Conservation (phyloP, 2,888 invertebrate genomes). For the Cacoxenus indagator region DNA sequence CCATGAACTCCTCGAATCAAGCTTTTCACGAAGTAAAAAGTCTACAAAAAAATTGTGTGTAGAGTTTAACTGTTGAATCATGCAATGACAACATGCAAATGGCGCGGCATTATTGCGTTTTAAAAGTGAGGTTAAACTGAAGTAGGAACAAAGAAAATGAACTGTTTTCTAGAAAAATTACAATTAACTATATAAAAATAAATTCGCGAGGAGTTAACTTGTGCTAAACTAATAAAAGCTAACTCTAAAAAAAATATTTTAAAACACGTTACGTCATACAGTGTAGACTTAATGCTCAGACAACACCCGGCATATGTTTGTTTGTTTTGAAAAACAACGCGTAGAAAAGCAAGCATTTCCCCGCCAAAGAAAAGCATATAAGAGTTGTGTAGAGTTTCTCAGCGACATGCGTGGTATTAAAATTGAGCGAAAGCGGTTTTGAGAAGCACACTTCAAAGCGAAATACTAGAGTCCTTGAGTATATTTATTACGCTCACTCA, state of each 20-base stretch:
- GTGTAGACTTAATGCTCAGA: slow-evolving; percentile 28
- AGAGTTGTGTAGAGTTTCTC: slow-evolving; percentile 4
- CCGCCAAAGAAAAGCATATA: not conserved
- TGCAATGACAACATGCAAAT: not conserved
- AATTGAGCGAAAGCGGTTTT: not conserved
- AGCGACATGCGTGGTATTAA: not conserved
- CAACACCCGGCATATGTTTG: slow-evolving; percentile 46
- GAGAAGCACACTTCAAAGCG: too few species aligned
- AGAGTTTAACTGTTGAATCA: slow-evolving; percentile 62
- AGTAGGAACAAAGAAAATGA: too few species aligned
- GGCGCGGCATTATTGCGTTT: not conserved
- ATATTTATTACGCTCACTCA: not conserved
- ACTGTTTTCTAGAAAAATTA: too few species aligned
- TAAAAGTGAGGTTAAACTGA: not conserved
- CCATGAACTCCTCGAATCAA: too few species aligned
- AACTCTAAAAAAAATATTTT: not conserved
- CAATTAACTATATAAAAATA: not conserved
- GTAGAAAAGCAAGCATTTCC: not conserved
- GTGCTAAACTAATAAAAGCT: not conserved
- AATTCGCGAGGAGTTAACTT: not conserved
- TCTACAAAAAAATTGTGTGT: slow-evolving; percentile 32
- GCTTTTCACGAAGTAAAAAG: not conserved
- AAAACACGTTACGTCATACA: slow-evolving; percentile 55
- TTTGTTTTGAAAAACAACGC: slow-evolving; percentile 6
- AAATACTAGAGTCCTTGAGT: not conserved